Evolutionary conservation across 2,888 invertebrate species (phyloP).

Genomic region (Margaritifera margaritifera): DNA sequence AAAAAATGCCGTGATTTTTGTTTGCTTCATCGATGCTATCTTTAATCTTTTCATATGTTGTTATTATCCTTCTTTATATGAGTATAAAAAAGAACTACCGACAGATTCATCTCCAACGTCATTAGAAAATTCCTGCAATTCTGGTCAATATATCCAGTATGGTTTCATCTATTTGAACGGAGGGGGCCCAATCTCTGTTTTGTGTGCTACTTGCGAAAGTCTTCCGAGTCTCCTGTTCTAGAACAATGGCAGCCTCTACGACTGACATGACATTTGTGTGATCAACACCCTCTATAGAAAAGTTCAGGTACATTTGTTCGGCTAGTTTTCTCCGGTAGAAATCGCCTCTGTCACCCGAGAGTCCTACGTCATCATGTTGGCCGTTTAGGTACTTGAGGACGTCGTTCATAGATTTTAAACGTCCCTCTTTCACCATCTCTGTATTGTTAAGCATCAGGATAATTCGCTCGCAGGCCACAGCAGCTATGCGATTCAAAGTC

Average conservation of each 20-base stretch:
- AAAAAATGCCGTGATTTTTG: too few species aligned
- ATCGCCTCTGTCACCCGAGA: conserved; percentile 63
- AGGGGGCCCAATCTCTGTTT: conserved; percentile 41
- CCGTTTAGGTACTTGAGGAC: conserved; percentile 55
- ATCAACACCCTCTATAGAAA: conserved; percentile 55
- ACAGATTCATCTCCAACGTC: background rate
- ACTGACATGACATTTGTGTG: conserved; percentile 55
- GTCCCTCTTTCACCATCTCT: conserved; percentile 48
- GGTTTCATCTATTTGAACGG: conserved; percentile 52
- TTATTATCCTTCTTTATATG: too few species aligned
- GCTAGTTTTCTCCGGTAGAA: conserved; percentile 64
- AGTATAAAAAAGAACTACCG: too few species aligned
- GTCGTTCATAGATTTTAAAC: conserved; percentile 51
- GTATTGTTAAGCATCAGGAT: conserved; percentile 64
- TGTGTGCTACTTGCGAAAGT: conserved; percentile 40
- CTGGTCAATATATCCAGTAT: conserved; percentile 58
- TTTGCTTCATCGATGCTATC: too few species aligned
- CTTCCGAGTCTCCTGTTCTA: conserved; percentile 50
- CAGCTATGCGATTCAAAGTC: conserved; percentile 51
- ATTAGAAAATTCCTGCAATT: conserved; percentile 54
- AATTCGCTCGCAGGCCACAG: conserved; percentile 55
- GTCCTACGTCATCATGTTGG: conserved; percentile 56
- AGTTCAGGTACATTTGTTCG: conserved; percentile 60
- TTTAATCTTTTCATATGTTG: too few species aligned
- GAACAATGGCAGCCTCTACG: conserved; percentile 50